Evolutionary conservation across 2,113 vertebrate species (phyloP).

Genomic region (Marmota flaviventris): DNA sequence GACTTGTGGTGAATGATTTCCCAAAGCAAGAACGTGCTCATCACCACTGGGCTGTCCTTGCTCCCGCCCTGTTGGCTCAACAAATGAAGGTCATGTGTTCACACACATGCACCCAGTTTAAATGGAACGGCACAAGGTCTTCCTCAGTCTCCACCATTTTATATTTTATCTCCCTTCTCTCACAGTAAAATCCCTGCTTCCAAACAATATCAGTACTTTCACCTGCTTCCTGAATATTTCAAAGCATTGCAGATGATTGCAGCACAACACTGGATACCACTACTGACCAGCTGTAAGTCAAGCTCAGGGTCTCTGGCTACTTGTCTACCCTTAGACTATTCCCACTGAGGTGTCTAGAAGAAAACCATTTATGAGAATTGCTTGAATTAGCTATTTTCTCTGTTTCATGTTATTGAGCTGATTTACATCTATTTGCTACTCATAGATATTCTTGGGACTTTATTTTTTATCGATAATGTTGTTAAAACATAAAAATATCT

Average conservation of each 20-base stretch:
- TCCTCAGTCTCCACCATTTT: too few species aligned
- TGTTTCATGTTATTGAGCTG: neutral
- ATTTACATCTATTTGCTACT: neutral
- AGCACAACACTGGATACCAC: neutral
- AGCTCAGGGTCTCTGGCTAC: neutral
- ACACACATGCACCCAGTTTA: too few species aligned
- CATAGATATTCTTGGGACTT: neutral
- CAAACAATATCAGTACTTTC: neutral
- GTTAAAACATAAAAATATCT: neutral
- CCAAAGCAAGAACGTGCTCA: too few species aligned
- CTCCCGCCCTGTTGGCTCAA: accelerated
- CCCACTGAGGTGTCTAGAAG: too few species aligned
- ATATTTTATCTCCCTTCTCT: neutral
- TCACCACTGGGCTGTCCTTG: neutral
- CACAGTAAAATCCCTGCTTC: neutral
- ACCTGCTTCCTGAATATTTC: neutral
- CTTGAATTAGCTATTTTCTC: neutral
- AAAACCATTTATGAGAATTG: neutral
- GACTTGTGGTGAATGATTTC: neutral
- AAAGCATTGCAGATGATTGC: neutral
- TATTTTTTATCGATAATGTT: neutral
- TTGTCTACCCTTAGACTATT: neutral
- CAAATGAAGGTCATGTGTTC: neutral
- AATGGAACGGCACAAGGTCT: too few species aligned
- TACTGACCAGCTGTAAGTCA: too few species aligned